These are phyloP conservation scores for Vanacampus margaritifer DNA, from an alignment of 2,113 vertebrate species.

Conservation along the genomic window DNA sequence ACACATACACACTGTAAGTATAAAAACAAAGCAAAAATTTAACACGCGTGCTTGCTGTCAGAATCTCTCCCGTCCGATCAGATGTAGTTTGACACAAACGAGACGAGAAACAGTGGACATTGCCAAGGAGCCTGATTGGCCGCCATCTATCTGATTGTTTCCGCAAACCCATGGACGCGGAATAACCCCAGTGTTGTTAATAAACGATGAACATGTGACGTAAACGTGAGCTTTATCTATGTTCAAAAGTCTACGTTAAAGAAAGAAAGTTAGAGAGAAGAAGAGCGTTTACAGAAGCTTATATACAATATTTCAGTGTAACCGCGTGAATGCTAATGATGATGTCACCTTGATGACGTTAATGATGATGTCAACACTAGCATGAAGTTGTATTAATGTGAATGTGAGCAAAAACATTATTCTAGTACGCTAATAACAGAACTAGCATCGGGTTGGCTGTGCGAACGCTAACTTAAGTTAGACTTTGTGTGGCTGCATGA, in stretches of 20 bases:
- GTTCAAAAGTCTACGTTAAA: not conserved
- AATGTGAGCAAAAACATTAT: too few relatives aligned
- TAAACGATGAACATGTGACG: not conserved
- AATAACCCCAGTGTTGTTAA: not conserved
- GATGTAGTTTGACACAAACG: not conserved
- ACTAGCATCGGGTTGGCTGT: too few relatives aligned
- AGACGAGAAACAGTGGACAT: not conserved
- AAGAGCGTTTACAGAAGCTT: not conserved
- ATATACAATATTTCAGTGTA: not conserved
- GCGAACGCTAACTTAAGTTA: too few relatives aligned
- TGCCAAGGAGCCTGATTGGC: not conserved
- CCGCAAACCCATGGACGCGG: constrained; percentile 21
- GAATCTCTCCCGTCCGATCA: not conserved
- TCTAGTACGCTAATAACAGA: too few relatives aligned
- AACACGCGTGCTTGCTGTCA: not conserved
- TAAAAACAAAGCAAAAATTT: not conserved
- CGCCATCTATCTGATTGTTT: not conserved
- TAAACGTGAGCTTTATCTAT: not conserved
- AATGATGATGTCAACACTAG: too few relatives aligned
- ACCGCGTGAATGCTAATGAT: not conserved
- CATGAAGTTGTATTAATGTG: too few relatives aligned
- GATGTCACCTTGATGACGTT: not conserved
- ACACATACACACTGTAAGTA: not conserved
- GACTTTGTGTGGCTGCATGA: too few relatives aligned
- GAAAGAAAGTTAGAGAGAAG: not conserved